A percentile compares a stretch with the other conserved stretches of the same genome.
These are phyloP conservation scores for Pardalotus punctatus DNA, from an alignment of 2,113 vertebrate species.

Conservation along the genomic window DNA sequence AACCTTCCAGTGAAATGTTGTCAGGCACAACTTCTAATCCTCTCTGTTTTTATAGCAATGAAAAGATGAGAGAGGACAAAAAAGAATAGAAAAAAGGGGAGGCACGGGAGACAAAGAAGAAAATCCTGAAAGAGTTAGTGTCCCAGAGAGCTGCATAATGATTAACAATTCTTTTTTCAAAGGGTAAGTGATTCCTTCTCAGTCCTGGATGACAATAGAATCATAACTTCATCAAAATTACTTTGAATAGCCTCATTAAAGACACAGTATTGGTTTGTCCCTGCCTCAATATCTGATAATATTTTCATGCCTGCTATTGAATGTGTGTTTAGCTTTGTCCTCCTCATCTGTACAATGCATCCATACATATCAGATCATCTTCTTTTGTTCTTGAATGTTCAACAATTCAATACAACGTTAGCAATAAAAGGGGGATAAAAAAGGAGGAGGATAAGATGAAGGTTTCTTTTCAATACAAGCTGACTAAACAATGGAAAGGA, in stretches of 20 bases:
- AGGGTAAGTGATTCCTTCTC: background rate
- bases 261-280: background rate
- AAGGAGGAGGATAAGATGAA: background rate
- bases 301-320: background rate
- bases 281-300: background rate
- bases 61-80: background rate
- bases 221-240: background rate
- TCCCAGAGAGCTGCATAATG: background rate
- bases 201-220: background rate
- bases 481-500: background rate
- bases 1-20: background rate
- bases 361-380: background rate
- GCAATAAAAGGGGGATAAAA: background rate
- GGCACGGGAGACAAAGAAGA: background rate
- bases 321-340: background rate
- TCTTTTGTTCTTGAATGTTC: background rate
- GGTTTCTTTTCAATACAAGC: background rate
- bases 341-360: background rate
- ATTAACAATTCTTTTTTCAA: background rate
- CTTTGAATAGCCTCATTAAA: background rate
- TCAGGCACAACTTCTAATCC: background rate
- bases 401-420: background rate
- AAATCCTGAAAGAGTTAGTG: slow-evolving; percentile 5
- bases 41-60: background rate
- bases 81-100: background rate